These are phyloP conservation scores for Calliopsis andreniformis DNA, from an alignment of 1,140 invertebrate genomes.

Conservation along the genomic window DNA sequence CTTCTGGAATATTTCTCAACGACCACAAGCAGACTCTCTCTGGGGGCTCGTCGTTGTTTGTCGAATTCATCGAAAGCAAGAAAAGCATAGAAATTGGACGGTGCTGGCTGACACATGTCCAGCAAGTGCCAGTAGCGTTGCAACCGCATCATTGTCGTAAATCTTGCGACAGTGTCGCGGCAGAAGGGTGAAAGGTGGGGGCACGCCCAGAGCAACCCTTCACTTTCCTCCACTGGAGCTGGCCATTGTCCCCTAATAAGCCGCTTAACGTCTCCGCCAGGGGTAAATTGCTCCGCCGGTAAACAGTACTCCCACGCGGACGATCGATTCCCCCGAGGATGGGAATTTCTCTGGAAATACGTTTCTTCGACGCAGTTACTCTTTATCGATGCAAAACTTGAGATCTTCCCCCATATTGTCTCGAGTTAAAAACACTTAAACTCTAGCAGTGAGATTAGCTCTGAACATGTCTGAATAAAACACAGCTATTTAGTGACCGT, in stretches of 20 bases:
- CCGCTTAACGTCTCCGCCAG: constrained; percentile 70
- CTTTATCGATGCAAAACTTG: not conserved
- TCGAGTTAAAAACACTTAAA: not conserved
- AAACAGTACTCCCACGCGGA: constrained; percentile 71
- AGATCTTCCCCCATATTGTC: not conserved
- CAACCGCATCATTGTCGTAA: constrained; percentile 59
- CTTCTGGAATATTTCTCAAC: constrained; percentile 31
- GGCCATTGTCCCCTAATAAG: constrained; percentile 73
- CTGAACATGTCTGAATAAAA: too few species aligned
- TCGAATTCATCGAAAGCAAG: constrained; percentile 54
- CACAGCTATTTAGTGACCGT: too few species aligned
- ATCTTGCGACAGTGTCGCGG: constrained; percentile 59
- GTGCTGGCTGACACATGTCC: constrained; percentile 63
- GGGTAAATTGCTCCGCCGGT: constrained; percentile 70
- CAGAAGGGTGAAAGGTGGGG: constrained; percentile 51
- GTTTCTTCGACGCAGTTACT: not conserved
- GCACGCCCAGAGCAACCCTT: constrained; percentile 63
- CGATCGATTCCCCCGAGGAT: constrained; percentile 16
- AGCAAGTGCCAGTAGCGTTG: not conserved
- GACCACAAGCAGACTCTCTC: constrained; percentile 19
- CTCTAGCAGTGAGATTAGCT: not conserved
- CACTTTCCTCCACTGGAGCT: constrained; percentile 33
- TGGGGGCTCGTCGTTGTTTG: constrained; percentile 59
- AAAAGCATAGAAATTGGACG: constrained; percentile 26
- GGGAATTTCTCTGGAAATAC: constrained; percentile 9